Conservation (phyloP, 2,797 vertebrate genomes). For the Trachurus trachurus region DNA sequence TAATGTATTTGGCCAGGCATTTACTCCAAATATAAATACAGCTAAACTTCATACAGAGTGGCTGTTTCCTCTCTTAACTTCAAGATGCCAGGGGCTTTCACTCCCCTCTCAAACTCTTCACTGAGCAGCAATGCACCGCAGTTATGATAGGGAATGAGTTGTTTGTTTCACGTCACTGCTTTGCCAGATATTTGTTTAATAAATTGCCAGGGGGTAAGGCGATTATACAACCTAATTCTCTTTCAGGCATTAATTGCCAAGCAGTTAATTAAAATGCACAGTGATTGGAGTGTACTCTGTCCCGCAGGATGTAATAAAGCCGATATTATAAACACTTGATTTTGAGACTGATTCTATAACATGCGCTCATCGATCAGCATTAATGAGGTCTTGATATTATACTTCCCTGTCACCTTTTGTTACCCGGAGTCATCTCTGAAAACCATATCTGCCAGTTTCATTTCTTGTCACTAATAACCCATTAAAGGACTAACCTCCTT, state of each 20-base stretch:
- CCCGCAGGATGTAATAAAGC: slow-evolving; percentile 74
- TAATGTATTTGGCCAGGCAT: slow-evolving; percentile 24
- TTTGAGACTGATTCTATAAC: slow-evolving; percentile 70
- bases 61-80: slow-evolving; percentile 41
- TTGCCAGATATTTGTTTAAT: slow-evolving; percentile 83
- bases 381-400: slow-evolving; percentile 70
- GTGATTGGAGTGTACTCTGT: slow-evolving; percentile 64
- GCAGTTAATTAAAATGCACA: slow-evolving; percentile 85
- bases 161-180: slow-evolving; percentile 77
- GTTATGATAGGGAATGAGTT: slow-evolving; percentile 65
- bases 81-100: slow-evolving; percentile 61
- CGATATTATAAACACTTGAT: slow-evolving; percentile 80
- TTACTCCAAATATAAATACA: slow-evolving; percentile 47
- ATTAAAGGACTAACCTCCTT: slow-evolving; percentile 59
- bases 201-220: slow-evolving; percentile 78
- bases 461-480: slow-evolving; percentile 63
- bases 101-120: slow-evolving; percentile 51
- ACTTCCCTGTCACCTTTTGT: slow-evolving; percentile 67
- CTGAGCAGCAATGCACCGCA: slow-evolving; percentile 55
- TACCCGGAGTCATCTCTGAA: slow-evolving; percentile 48
- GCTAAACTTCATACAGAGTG: slow-evolving; percentile 35
- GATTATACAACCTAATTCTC: slow-evolving; percentile 82
- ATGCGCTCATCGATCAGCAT: slow-evolving; percentile 52
- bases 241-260: slow-evolving; percentile 84
- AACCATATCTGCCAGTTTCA: slow-evolving; percentile 49